Base-by-base conservation (phyloP, 2,888 invertebrate species). In the Lutraria lutraria region DNA sequence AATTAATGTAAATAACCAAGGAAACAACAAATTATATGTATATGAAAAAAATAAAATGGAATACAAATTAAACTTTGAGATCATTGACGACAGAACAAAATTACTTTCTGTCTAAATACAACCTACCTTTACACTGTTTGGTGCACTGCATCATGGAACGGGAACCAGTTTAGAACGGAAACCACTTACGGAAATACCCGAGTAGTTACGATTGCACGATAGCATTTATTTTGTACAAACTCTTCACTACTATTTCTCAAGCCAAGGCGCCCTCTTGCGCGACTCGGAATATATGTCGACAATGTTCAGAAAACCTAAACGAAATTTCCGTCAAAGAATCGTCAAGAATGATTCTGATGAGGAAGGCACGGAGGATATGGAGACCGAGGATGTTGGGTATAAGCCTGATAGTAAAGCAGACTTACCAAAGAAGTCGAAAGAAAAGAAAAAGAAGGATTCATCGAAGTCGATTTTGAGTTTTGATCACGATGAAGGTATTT, bases 291-390 rank as follows among this genome's bases (percentile, higher is more conserved):
- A 56, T 56, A 87, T 88, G 95, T 93, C 98, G 98, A 98, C 98
- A 88, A 96, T 98, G 93, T 99, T 99, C 97, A 98, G 98, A 95
- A 99, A 99, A 97, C 98, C 99, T 0, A 98, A 98, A 96, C 98
- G 98, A 96, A 98, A 98, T 96, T 98, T 98, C 94, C 98, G 97
- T 93, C 98, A 97, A 83, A 95, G 96, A 90, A 93, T 95, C 16
- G 92, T 93, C n/a, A 93, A 94, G 29, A 95, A 95, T 88, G 96
- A 96, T 25, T 96, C 96, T 21, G 96, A 96, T 85, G 96, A 96
- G 81, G 95, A 95, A 15, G 88, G 91, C 31, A 89, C 89, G 25
- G 91, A 93, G 10, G 84, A 72, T 3, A 91, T 92, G 85, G 92
- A 93, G 25, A 89, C 88, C 15, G 93, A 92, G 52, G 88, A 89